Conservation (phyloP, 2,888 invertebrate species). For the Itoplectis maculator region DNA sequence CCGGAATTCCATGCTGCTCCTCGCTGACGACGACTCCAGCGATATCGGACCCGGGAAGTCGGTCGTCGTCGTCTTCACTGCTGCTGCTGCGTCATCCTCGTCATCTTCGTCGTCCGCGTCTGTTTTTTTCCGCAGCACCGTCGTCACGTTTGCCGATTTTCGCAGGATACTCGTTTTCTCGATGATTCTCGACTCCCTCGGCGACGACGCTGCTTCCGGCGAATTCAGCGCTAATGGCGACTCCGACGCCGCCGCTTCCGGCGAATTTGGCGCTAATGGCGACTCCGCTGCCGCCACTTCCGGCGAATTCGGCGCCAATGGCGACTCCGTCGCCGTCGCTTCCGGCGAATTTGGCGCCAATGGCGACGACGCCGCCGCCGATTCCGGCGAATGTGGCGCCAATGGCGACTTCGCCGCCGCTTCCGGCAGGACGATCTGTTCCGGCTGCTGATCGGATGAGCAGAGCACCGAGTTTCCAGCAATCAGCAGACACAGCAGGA, state of each 20-base stretch:
- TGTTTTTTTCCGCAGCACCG: slow-evolving; percentile 22
- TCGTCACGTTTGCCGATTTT: slow-evolving; percentile 5
- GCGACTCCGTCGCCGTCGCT: too few species aligned
- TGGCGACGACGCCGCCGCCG: too few species aligned
- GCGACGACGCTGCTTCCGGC: slow-evolving; percentile 24
- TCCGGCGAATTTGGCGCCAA: too few species aligned
- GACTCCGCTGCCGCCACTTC: slow-evolving; percentile 4
- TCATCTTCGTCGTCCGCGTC: not conserved
- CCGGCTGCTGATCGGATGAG: slow-evolving; percentile 9
- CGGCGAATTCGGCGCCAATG: too few species aligned
- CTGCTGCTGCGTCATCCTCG: not conserved
- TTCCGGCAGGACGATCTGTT: not conserved
- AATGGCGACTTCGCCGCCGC: not conserved
- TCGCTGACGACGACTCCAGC: slow-evolving; percentile 8
- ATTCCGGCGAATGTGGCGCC: too few species aligned
- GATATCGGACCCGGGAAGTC: not conserved
- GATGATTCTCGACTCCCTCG: slow-evolving; percentile 39
- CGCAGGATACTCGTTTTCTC: slow-evolving; percentile 20
- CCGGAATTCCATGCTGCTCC: slow-evolving; percentile 63
- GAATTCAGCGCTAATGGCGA: not conserved
- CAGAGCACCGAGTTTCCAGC: not conserved
- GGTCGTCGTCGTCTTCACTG: slow-evolving; percentile 11
- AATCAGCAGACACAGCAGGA: slow-evolving; percentile 53
- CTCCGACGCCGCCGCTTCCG: not conserved
- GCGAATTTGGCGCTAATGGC: not conserved